Base-by-base conservation (phyloP, 1,140 invertebrate genomes). In the Drosophila gunungcola region DNA sequence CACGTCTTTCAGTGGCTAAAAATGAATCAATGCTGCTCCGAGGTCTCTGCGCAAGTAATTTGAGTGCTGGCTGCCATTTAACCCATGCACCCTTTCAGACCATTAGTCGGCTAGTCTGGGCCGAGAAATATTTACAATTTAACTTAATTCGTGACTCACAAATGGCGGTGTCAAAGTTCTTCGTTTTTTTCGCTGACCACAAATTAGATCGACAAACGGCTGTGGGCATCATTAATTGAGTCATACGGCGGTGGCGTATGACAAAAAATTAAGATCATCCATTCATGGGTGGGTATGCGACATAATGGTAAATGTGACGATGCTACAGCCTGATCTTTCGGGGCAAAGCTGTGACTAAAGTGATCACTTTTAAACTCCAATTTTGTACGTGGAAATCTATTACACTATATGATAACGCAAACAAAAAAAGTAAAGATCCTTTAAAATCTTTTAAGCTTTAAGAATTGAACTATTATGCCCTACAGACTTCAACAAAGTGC, bases 81-180 rank as follows among this genome's bases (percentile, higher is more conserved):
- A 83, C 83, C 64, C 13, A 43, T 61, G 64, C 34, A 76, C 56
- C 77, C 55, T 46, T 42, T 46, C 10, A 11, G 69, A 73, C 67
- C 77, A 73, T 70, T 69, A 54, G 70, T 69, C 56, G 56, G 45
- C 73, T 79, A 81, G 68, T 61, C 51, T 54, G 51, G 27, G 32
- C 36, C 36, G 42, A 39, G 25, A 32, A 57, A 45, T 73, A 57
- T 68, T 75, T 62, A 77, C 46, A 86, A 86, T 77, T 86, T 86
- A 89, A 73, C 61, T 88, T 83, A 89, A 88, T 88, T 89, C 64
- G 56, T 83, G 80, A 88, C 62, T 88, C 84, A 88, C 62, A 21
- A 27, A 42, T 58, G 57, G 36, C 56, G 49, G 54, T 69, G 69
- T 69, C 78, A 78, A 86, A 67, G 52, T 67, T 60, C 54, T 43